phyloP scores from a whole-genome alignment of 2,797 vertebrate species.

The Botia kubotai region DNA sequence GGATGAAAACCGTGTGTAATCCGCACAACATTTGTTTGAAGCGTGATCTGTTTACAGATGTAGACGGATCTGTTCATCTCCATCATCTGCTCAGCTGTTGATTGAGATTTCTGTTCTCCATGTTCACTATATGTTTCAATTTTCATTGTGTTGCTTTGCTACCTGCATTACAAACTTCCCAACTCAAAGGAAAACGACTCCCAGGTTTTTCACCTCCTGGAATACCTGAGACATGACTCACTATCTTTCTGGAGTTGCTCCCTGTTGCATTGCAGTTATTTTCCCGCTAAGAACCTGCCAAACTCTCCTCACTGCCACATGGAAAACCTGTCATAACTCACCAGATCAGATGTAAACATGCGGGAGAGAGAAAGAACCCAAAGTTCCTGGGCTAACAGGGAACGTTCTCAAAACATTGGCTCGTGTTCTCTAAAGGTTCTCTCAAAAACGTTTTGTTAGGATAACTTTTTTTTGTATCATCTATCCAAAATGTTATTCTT shows the following conservation, averaged over 20 bases:
- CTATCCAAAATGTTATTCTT: no score
- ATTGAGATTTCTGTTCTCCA: background rate
- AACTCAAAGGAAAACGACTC: slow-evolving; percentile 19
- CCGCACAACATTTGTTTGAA: background rate
- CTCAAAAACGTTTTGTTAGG: no score
- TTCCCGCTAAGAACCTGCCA: slow-evolving; percentile 37
- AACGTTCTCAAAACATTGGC: no score
- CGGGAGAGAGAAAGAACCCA: slow-evolving; percentile 22
- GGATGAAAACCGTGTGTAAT: background rate
- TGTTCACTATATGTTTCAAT: background rate
- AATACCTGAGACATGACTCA: slow-evolving; percentile 43
- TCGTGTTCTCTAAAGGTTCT: no score
- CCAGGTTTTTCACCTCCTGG: slow-evolving; percentile 25
- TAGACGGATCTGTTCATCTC: slow-evolving; percentile 3
- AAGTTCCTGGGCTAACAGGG: background rate
- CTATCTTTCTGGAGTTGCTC: slow-evolving; percentile 40
- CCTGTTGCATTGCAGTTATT: slow-evolving; percentile 49
- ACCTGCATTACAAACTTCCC: slow-evolving; percentile 19
- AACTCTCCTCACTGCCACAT: slow-evolving; percentile 28
- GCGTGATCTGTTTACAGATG: background rate
- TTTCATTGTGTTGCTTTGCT: background rate
- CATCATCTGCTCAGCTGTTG: background rate
- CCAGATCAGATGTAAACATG: slow-evolving; percentile 45
- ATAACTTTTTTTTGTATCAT: no score
- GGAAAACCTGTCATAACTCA: slow-evolving; percentile 51